Evolutionary conservation across 2,797 vertebrate genomes (phyloP).

Genomic region (Esox masquinongy): DNA sequence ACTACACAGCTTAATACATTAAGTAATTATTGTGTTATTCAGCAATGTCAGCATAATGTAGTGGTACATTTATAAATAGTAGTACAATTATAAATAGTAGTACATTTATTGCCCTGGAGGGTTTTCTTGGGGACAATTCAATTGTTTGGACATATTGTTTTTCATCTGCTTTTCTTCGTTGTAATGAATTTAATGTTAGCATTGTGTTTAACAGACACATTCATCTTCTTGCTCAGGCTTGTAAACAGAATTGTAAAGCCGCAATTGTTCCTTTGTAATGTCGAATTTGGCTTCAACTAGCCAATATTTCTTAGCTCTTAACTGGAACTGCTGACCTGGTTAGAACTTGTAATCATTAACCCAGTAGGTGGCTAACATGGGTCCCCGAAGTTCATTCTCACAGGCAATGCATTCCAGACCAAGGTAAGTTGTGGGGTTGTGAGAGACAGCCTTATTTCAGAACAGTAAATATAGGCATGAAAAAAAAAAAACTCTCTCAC

Average conservation of each 20-base stretch:
- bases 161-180: not conserved
- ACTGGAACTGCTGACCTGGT: not conserved
- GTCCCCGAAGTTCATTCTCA: conserved; percentile 17
- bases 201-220: not conserved
- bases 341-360: not conserved
- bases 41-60: not conserved
- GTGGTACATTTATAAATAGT: not conserved
- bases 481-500: conserved; percentile 65
- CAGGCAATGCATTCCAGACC: conserved; percentile 7
- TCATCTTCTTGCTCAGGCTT: not conserved
- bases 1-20: not conserved
- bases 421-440: conserved; percentile 38
- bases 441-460: conserved; percentile 31
- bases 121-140: not conserved
- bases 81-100: not conserved
- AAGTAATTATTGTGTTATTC: not conserved
- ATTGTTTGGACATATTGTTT: not conserved
- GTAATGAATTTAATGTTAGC: not conserved
- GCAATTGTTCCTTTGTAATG: not conserved
- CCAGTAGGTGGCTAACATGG: conserved; percentile 4
- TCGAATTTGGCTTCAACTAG: not conserved
- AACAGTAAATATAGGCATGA: conserved; percentile 33
- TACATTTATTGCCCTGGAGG: not conserved
- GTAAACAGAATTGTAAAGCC: not conserved
- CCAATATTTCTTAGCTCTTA: not conserved